Conservation (phyloP, 2,113 vertebrate species). For the Todiramphus chloris region DNA sequence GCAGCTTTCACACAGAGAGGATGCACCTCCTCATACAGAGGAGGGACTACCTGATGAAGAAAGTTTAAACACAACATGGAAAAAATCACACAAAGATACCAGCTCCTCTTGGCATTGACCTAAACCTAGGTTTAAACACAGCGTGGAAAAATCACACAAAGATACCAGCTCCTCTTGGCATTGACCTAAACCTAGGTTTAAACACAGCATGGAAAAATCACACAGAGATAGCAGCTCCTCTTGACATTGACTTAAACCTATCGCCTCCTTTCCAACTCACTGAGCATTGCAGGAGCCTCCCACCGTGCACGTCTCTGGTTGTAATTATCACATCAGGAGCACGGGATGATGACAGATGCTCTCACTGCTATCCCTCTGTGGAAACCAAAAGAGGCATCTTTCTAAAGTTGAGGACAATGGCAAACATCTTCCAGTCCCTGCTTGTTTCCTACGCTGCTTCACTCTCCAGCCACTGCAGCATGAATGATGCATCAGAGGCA, state of each 20-base stretch:
- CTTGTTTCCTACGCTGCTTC: not conserved
- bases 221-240: not conserved
- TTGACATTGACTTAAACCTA: not conserved
- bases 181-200: not conserved
- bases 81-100: not conserved
- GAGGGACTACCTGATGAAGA: not conserved
- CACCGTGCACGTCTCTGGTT: not conserved
- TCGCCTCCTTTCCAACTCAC: fast-evolving
- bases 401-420: not conserved
- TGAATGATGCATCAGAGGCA: not conserved
- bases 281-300: not conserved
- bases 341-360: not conserved
- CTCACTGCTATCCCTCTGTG: not conserved
- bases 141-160: not conserved
- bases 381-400: not conserved
- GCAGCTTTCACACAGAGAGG: not conserved
- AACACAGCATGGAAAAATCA: not conserved
- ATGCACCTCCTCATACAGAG: not conserved
- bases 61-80: not conserved
- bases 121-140: not conserved
- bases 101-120: not conserved
- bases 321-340: not conserved
- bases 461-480: not conserved
- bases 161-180: not conserved
- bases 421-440: not conserved